Base-by-base conservation (phyloP, 2,888 invertebrate genomes). In the Cylindroiulus punctatus region DNA sequence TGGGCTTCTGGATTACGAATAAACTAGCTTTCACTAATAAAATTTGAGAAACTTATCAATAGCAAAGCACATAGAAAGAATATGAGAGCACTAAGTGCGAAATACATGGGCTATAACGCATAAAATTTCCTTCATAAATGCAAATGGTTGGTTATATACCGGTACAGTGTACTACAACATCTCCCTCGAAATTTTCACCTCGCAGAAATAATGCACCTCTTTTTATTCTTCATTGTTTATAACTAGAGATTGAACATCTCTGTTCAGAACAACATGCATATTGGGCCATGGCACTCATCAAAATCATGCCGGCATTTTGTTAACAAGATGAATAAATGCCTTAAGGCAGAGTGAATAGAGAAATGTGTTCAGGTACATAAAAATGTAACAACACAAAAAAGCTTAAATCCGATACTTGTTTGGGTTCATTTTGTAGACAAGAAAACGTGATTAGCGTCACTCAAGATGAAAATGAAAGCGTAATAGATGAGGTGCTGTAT, bases 11-110 rank as follows among this genome's bases (percentile, higher is more conserved):
- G 65, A 65, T 26, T 26, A 26, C 65, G 65, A 65, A 65, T 65
- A 26, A 65, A 65, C 65, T 26, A 65, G 65, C 65, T 65, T 65
- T 65, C 26, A 65, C 26, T 65, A 65, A 65, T 65, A 65, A 65
- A 65, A 65, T 65, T 65, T 26, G 1, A 65, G n/a, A 65, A 65
- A 65, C 65, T 26, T 65, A 26, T 65, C 65, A 65, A 65, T 22
- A 57, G 22, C 22, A 5, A 57, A 22, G 22, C 57, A 40, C 22
- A 22, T 14, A 52, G 19, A 19, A 4, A 19, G 14, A 19, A 52
- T 52, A 0, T 52, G 52, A 4, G 52, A 52, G 52, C 17, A 17
- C 52, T 52, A 52, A 52, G 17, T 52, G 52, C 52, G 19, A 52
- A 19, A 52, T n/a, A n/a, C 57, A 65, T 12, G 26, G 22, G 7